Base-by-base conservation (phyloP, 2,888 invertebrate species). In the Drosophila pegasa region DNA sequence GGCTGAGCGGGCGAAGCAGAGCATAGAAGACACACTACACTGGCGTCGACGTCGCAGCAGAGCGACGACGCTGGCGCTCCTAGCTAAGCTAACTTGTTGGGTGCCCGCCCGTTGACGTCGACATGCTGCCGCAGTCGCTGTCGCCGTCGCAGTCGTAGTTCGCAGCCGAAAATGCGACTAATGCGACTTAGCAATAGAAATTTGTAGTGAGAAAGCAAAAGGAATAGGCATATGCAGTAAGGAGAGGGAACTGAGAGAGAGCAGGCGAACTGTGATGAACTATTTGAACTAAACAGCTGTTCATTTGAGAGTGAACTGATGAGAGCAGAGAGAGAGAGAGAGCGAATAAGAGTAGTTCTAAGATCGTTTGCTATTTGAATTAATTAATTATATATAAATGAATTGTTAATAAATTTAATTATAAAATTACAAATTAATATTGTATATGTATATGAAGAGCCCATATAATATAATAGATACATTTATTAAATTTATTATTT, bases 111-210 rank as follows among this genome's bases (percentile, higher is more conserved):
- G 50, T 31, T 20, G 51, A 40, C 62, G 66, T 25, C 51, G 68
- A 54, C n/a, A 72, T 25, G 43, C 43, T 43, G 59, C 60, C 8
- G 54, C 40, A 20, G 47, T 43, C 31, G 69, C 47, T 7, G 75
- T 48, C 25, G 43, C 25, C 62, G 74, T 51, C 25, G 18, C 27
- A 52, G 57, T 52, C 9, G 54, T 37, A n/a, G 47, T 56, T 10
- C 61, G 27, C 61, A 61, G 68, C 56, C 68, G 50, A 82, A 83
- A 80, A 80, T 66, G 69, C 67, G 56, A 81, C 69, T 81, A 85
- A 81, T 84, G 69, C 84, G 78, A 80, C 75, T 82, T 75, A 75
- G 71, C 38, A 60, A 75, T 50, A 47, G 62, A 75, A 67, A 78
- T 67, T 67, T 29, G 64, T 68, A 71, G 43, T 56, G 58, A 37